Evolutionary conservation across 2,797 vertebrate species (phyloP), one percentile per base, ranked within the genome.

Genomic region (Meriones psammophilus): DNA sequence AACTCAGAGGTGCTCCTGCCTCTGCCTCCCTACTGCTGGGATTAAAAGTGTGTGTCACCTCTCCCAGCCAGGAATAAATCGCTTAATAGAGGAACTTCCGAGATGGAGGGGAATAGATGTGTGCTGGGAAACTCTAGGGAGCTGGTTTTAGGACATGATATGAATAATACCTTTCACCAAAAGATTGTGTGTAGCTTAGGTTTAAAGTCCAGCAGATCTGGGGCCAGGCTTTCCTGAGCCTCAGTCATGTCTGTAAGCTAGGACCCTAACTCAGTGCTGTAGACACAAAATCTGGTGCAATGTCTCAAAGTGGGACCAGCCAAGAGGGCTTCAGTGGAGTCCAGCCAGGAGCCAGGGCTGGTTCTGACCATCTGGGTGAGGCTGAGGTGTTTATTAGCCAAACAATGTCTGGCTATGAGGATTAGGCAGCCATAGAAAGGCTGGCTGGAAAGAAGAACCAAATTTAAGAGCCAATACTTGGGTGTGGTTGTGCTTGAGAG

Each of bases 81-180:
- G 78, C 88, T 81, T 89, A 68, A 71, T 30, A 50, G 39, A 62
- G 33, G 50, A 66, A 42, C 18, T n/a, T 50, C 12, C 5, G 12
- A 46, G n/a, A 6, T 60, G 30, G 54, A 66, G 22, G 42, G n/a
- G 58, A 68, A 60, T 5, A 2, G 6, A 1, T 24, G 0, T 74
- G 13, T 5, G 22, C 4, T 26, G 10, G 26, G 33, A 81, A 92
- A 30, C 14, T 81, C 17, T 14, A n/a, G 39, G 17, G 20, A 73
- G 80, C 22, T 56, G 54, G 20, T 6, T 58, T 66, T 8, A 68
- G 68, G 79, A 36, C 71, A 33, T 36, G 3, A 24, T 15, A 2
- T 28, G 42, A 90, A 50, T 86, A 87, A 73, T 24, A 26, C 33
- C n/a, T 58, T 92, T 86, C 26, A 58, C 69, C 79, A 78, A 94